A percentile compares a stretch with the other conserved stretches of the same genome.
These are phyloP conservation scores for Poeciliopsis infans DNA, from an alignment of 2,797 vertebrate species.

Conservation along the genomic window DNA sequence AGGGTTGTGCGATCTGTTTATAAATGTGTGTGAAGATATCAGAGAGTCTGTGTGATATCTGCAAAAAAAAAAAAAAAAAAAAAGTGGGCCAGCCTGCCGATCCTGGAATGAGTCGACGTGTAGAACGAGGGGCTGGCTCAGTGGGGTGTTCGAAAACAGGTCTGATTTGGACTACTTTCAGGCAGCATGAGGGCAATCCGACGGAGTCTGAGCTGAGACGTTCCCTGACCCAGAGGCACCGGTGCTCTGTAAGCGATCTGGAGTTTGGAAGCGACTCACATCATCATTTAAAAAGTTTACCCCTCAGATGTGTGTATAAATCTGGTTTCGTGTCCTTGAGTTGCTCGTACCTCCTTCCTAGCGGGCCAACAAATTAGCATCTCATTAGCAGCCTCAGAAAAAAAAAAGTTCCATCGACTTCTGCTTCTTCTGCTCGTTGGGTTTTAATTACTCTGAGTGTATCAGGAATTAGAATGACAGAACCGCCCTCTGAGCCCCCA, in stretches of 20 bases:
- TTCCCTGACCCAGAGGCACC: conserved; percentile 46
- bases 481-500: conserved; percentile 7
- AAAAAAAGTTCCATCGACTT: conserved; percentile 47
- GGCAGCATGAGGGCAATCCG: conserved; percentile 54
- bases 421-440: conserved; percentile 49
- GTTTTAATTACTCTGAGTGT: conserved; percentile 79
- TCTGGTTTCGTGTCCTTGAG: conserved; percentile 70
- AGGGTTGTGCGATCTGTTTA: conserved; percentile 29
- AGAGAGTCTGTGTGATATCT: conserved; percentile 70
- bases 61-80: conserved; percentile 17
- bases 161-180: conserved; percentile 68
- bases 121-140: conserved; percentile 55
- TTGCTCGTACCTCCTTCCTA: conserved; percentile 64
- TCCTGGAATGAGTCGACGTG: conserved; percentile 69
- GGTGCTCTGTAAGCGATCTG: conserved; percentile 45
- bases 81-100: conserved; percentile 72
- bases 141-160: conserved; percentile 70
- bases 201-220: conserved; percentile 42
- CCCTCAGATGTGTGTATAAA: conserved; percentile 43
- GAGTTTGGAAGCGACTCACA: conserved; percentile 34
- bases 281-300: conserved; percentile 43
- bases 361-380: conserved; percentile 73
- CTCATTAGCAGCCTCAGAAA: conserved; percentile 68
- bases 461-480: conserved; percentile 68
- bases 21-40: conserved; percentile 48